Evolutionary conservation across 2,888 invertebrate species (phyloP), one percentile per base, ranked within the genome.

Genomic region (Eulithis prunata): DNA sequence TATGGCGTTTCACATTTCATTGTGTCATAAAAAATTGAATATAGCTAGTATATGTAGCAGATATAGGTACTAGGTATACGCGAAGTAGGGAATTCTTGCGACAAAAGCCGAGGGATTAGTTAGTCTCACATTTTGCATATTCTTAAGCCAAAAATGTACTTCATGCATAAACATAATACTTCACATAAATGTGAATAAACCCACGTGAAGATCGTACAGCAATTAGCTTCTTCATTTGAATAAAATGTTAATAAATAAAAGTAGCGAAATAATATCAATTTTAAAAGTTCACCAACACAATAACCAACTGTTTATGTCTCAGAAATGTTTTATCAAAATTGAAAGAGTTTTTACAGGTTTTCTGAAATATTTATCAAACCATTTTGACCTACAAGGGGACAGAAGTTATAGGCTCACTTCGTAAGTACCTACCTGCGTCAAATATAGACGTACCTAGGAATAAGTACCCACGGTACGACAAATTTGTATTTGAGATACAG

Each of bases 151-250:
- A 71, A 74, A 62, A 21, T 21, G 21, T 21, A n/a, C 57, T 60
- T 64, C 66, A 73, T 71, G 69, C 69, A 68, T 71, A 70, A 62
- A 64, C 63, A 63, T 64, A 62, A 58, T 47, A 57, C 21, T 52
- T 52, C 21, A 62, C 64, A 65, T 60, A 59, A 63, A 67, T 47
- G 61, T 36, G 45, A 41, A 66, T 66, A 36, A 61, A 56, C 45
- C 51, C 57, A 58, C 61, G 32, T 57, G 49, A 62, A 57, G 53
- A 61, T 61, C 49, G 11, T 49, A 21, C 5, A 36, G 63, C 51
- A 62, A 59, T 46, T 55, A 59, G 41, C n/a, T 47, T 8, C 13
- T n/a, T 11, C 47, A 11, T 49, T 47, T 46, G 7, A 21, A 47
- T 12, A 57, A 13, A 13, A 43, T 14, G 5, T 56, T 28, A 21